Evolutionary conservation across 2,888 invertebrate species (phyloP), one percentile per base, ranked within the genome.

Genomic region (Tromatobia lineatoria): DNA sequence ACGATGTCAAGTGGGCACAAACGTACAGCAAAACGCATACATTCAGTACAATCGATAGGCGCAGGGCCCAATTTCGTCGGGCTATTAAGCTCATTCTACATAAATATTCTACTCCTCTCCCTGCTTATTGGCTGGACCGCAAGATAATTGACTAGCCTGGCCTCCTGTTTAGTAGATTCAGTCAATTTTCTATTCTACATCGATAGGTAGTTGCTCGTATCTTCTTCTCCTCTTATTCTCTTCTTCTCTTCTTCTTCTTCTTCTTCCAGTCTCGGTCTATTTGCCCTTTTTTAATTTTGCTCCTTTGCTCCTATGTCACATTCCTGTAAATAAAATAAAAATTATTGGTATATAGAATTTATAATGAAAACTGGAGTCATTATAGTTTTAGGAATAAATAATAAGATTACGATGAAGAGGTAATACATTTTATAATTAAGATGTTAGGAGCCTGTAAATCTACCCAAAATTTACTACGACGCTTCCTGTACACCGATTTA

Each of bases 31-130:
- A 94, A 77, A 96, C 96, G 88, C 96, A 96, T 86, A 97, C 95
- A 92, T 97, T 97, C 88, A 96, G 95, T 83, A 97, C 95, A 90
- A 97, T 96, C 94, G 96, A 97, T 93, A 96, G 96, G 90, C 96
- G 95, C 93, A 97, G 95, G 94, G 96, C 94, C 95, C 96, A 96
- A 94, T 96, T 97, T 88, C 96, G 95, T 86, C 95, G 94, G 80
- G 95, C 94, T 87, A 95, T 94, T 82, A 92, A 90, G 77, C 90
- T 90, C 90, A 92, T 91, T 83, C 88, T 91, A 89, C 87, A 66
- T 73, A 23, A 3, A 23, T 70, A 42, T 73, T 29, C 34, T 50
- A 45, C 67, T 73, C 23, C 38, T 42, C 29, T 25, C 57, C 20
- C 66, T 52, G 11, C 50, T 64, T 71, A 38, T 69, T 38, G 25